A percentile compares a stretch with the other conserved stretches of the same genome.
Evolutionary conservation across 2,888 invertebrate species (phyloP).

Genomic region (Athripsodes cinereus): DNA sequence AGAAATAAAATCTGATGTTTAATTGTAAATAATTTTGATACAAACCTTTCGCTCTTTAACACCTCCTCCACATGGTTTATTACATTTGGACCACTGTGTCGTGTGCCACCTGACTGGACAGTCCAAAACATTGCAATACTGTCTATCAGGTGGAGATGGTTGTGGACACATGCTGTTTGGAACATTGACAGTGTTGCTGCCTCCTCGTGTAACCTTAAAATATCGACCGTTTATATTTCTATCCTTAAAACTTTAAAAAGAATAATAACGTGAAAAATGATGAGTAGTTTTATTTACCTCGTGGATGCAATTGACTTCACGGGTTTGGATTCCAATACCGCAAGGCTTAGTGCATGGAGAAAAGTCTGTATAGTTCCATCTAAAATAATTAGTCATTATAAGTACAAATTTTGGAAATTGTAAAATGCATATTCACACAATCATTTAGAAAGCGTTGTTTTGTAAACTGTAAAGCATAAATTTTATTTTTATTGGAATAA

Average conservation of each 20-base stretch:
- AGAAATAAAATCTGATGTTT: too few species aligned
- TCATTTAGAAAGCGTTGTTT: too few species aligned
- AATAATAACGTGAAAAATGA: too few species aligned
- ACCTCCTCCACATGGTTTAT: slow-evolving; percentile 89
- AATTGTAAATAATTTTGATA: too few species aligned
- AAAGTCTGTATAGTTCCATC: slow-evolving; percentile 87
- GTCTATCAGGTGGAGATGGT: slow-evolving; percentile 81
- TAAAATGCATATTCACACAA: too few species aligned
- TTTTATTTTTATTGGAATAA: too few species aligned
- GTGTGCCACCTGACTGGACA: slow-evolving; percentile 89
- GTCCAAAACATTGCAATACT: slow-evolving; percentile 88
- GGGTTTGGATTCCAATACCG: slow-evolving; percentile 87
- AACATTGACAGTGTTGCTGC: slow-evolving; percentile 85
- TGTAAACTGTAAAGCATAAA: too few species aligned
- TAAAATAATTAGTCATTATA: too few species aligned
- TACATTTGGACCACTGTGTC: slow-evolving; percentile 87
- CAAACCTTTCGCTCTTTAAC: slow-evolving; percentile 76
- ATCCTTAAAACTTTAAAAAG: not conserved
- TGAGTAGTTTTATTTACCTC: slow-evolving; percentile 43
- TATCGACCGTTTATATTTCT: too few species aligned
- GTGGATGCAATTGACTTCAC: slow-evolving; percentile 85
- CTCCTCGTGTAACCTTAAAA: slow-evolving; percentile 72
- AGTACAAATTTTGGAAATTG: too few species aligned
- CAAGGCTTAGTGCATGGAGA: slow-evolving; percentile 88
- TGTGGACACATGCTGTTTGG: slow-evolving; percentile 91